phyloP scores from a whole-genome alignment of 2,113 vertebrate genomes.

The Salvelinus alpinus region DNA sequence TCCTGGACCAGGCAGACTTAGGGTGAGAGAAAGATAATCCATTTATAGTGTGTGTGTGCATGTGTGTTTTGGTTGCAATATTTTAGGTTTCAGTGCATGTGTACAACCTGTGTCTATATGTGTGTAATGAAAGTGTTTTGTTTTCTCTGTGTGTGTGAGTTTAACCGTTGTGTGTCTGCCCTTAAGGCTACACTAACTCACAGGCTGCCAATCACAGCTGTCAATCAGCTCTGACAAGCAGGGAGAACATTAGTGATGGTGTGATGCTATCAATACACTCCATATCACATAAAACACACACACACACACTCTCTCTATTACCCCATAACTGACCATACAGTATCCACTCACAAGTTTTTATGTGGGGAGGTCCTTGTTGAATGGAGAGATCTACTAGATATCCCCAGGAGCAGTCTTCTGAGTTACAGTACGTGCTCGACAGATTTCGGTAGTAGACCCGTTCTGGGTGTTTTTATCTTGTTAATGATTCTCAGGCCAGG shows the following conservation, averaged over 20 bases:
- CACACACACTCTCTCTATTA: not conserved
- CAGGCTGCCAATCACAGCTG: not conserved
- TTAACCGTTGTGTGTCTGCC: not conserved
- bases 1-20: not conserved
- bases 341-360: not conserved
- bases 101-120: too few relatives aligned
- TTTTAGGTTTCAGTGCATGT: too few relatives aligned
- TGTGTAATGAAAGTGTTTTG: too few relatives aligned
- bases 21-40: not conserved
- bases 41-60: too few relatives aligned
- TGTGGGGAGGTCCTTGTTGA: not conserved
- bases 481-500: not conserved
- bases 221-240: not conserved
- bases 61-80: too few relatives aligned
- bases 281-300: not conserved
- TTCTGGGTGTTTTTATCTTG: not conserved
- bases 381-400: not conserved
- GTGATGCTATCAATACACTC: not conserved
- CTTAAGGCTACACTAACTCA: not conserved
- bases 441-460: too few relatives aligned
- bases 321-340: not conserved
- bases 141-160: not conserved
- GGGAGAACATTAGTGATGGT: not conserved
- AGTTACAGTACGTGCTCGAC: too few relatives aligned
- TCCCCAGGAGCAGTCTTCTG: too few relatives aligned